Percentiles rank a stretch among this genome's conserved stretches.
phyloP scores from a whole-genome alignment of 2,888 invertebrate genomes.

The Agrochola litura region DNA sequence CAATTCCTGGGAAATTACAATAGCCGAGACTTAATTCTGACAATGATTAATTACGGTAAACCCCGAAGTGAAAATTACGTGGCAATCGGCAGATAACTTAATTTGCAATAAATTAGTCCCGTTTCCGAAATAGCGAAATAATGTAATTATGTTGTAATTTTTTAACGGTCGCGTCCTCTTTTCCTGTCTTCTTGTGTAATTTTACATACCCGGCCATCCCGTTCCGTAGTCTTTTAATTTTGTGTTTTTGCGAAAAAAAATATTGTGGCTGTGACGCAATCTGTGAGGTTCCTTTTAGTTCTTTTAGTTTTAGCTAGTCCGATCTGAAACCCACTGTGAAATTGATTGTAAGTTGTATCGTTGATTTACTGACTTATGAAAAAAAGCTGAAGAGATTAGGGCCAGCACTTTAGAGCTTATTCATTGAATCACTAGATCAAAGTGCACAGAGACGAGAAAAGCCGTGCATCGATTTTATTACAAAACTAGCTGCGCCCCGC shows the following conservation, averaged over 20 bases:
- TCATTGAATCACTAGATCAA: neutral
- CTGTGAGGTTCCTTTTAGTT: neutral
- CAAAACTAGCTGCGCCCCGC: no score
- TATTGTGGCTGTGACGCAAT: neutral
- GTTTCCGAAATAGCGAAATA: neutral
- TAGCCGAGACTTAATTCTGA: conserved; percentile 1
- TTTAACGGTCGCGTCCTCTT: neutral
- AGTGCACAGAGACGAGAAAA: neutral
- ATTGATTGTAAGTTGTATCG: neutral
- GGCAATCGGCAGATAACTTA: neutral
- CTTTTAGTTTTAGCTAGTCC: neutral
- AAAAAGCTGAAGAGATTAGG: no score
- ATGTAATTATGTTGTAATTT: neutral
- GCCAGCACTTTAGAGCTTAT: no score
- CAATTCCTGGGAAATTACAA: conserved; percentile 23
- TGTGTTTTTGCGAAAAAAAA: neutral
- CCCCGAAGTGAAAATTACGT: neutral
- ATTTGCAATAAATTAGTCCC: conserved; percentile 6
- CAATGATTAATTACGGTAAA: conserved; percentile 15
- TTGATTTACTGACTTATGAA: neutral
- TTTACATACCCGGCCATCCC: neutral
- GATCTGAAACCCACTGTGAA: neutral
- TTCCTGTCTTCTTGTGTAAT: neutral
- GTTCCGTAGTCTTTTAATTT: neutral
- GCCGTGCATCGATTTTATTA: neutral